Percentiles rank a stretch among this genome's conserved stretches.
These are phyloP conservation scores for Acleris cristana DNA, from an alignment of 2,888 invertebrate genomes.

Conservation along the genomic window DNA sequence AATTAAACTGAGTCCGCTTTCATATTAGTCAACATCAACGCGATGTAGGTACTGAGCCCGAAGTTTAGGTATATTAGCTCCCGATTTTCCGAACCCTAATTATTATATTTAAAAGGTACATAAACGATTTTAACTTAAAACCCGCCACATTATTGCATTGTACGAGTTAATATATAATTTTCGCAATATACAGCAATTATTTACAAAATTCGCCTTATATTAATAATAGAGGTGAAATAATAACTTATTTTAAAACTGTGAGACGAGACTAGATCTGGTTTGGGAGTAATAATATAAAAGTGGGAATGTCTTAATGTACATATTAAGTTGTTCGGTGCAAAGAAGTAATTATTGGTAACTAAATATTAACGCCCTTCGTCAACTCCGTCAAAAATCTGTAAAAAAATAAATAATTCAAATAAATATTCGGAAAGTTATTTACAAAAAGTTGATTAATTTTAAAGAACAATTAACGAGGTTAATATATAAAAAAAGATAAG, in stretches of 20 bases:
- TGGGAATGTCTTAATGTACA: constrained; percentile 39
- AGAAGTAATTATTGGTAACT: constrained; percentile 59
- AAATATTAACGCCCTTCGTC: constrained; percentile 50
- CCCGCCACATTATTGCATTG: constrained; percentile 19
- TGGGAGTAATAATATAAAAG: constrained; percentile 61
- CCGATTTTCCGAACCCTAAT: too few relatives aligned
- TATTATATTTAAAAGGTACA: constrained; percentile 19
- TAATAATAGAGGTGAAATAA: constrained; percentile 37
- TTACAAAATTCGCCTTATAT: constrained; percentile 34
- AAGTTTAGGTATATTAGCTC: too few relatives aligned
- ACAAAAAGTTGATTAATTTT: constrained; percentile 26
- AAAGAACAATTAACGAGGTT: not conserved
- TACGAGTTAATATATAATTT: constrained; percentile 21
- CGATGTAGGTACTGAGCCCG: too few relatives aligned
- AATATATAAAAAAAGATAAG: not conserved
- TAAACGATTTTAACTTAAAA: constrained; percentile 14
- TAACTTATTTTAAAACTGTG: constrained; percentile 82
- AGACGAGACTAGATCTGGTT: constrained; percentile 81
- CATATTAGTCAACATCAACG: too few relatives aligned
- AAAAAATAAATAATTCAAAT: constrained; percentile 49
- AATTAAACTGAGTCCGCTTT: too few relatives aligned
- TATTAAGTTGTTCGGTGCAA: constrained; percentile 42
- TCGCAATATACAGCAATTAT: constrained; percentile 37
- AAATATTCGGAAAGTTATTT: constrained; percentile 44
- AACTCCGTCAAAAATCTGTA: constrained; percentile 74